Evolutionary conservation across 2,113 vertebrate species (phyloP), one percentile per base, ranked within the genome.

Genomic region (Barnardius zonarius): DNA sequence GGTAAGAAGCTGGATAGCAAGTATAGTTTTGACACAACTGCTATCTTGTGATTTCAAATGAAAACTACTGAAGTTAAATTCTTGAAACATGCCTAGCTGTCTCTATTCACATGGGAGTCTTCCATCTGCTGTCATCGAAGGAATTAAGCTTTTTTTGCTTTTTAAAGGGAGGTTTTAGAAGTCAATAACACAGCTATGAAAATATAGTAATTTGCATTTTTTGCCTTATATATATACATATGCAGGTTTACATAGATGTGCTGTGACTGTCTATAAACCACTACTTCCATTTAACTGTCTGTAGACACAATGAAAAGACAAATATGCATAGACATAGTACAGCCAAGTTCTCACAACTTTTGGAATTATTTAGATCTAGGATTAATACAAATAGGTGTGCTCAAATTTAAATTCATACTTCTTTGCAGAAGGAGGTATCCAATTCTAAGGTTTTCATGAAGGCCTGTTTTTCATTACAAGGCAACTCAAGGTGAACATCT

Each of bases 401-500:
- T 68, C 37, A 59, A 31, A 59, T 67, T 76, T 77, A 19, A 31
- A 66, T 52, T 51, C 4, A 80, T 4, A 7, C 2, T 19, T 73
- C 85, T 82, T 86, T 83, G 8, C 12, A 85, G 43, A 82, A 30
- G 17, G 5, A 54, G 5, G 3, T 37, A 49, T 62, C 11, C 4
- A 31, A 15, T 72, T 52, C 35, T 49, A 62, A 79, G 23, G 2
- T 83, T 96, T 74, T 77, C 28, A 20, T 3, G 2, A 7, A 35
- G 13, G 5, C 1, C 17, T 77, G 23, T 76, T n/a, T 91, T 80
- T 76, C 73, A 57, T 62, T 73, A 69, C 72, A 94, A 96, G 57
- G 41, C 61, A 66, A 87, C 97, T 84, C 33, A 96, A 97, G 84
- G 86, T 96, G 86, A 95, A 28, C 35, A 88, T 93, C 73, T n/a